Evolutionary conservation across 2,888 invertebrate genomes (phyloP).

Genomic region (Altica lythri): DNA sequence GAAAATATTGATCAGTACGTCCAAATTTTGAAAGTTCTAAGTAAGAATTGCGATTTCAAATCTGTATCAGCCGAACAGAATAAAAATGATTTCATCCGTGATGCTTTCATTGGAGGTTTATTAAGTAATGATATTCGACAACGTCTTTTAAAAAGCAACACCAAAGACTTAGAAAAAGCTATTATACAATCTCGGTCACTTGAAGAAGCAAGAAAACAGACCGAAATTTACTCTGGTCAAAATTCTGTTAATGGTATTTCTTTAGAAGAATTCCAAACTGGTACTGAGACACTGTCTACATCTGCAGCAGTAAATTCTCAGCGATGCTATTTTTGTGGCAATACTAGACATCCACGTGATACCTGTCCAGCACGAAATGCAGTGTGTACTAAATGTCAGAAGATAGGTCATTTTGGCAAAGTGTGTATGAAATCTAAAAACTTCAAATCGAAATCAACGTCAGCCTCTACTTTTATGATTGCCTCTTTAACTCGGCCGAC

Average conservation of each 20-base stretch:
- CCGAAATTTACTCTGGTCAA: background rate
- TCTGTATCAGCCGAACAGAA: background rate
- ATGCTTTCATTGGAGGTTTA: background rate
- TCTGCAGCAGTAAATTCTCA: too few relatives aligned
- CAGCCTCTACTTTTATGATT: background rate
- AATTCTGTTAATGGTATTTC: background rate
- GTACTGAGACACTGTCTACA: too few relatives aligned
- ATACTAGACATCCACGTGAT: background rate
- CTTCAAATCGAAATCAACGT: background rate
- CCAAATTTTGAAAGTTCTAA: background rate
- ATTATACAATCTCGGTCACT: background rate
- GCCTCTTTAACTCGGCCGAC: background rate
- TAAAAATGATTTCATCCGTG: background rate
- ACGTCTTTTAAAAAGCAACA: too few relatives aligned
- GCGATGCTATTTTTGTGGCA: background rate
- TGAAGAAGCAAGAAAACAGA: too few relatives aligned
- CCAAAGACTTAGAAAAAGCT: background rate
- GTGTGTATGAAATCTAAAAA: background rate
- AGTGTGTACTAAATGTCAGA: background rate
- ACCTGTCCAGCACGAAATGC: background rate
- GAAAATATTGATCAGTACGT: background rate
- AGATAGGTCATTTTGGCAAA: background rate
- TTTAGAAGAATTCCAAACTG: too few relatives aligned
- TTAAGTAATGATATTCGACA: too few relatives aligned
- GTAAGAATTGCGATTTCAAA: background rate